phyloP scores from a whole-genome alignment of 2,113 vertebrate species.

The Oenanthe oenanthe region DNA sequence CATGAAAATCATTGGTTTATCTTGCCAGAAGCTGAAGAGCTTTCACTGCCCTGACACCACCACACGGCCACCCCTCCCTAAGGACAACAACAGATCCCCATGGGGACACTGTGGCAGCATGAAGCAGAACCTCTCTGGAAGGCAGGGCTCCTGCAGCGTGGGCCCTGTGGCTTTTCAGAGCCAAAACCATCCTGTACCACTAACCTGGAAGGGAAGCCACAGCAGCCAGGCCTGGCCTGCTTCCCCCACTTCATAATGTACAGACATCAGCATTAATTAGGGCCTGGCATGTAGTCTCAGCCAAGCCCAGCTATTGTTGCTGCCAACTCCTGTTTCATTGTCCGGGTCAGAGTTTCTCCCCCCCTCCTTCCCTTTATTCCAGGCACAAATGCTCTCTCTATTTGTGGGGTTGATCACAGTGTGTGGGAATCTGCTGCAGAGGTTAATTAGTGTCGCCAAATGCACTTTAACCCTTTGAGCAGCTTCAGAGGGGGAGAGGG shows the following conservation, averaged over 20 bases:
- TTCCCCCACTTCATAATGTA: not conserved
- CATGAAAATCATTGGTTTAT: not conserved
- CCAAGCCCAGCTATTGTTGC: slow-evolving; percentile 30
- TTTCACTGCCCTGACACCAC: not conserved
- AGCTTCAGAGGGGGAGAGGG: not conserved
- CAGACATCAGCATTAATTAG: slow-evolving; percentile 48
- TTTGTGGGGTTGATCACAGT: slow-evolving; percentile 25
- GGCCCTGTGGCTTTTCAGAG: not conserved
- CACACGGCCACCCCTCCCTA: not conserved
- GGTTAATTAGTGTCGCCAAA: slow-evolving; percentile 46
- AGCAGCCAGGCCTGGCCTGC: not conserved
- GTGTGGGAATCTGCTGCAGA: slow-evolving; percentile 56
- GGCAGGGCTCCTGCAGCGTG: not conserved
- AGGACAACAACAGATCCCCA: not conserved
- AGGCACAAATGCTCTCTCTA: not conserved
- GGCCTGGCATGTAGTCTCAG: not conserved
- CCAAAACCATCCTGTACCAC: not conserved
- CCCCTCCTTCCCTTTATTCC: not conserved
- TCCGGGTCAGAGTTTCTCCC: slow-evolving; percentile 1
- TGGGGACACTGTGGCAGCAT: not conserved
- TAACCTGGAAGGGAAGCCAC: not conserved
- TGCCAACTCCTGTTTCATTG: slow-evolving; percentile 50
- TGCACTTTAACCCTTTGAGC: slow-evolving; percentile 47
- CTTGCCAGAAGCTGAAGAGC: not conserved
- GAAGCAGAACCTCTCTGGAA: not conserved